Percentiles rank a stretch among this genome's conserved stretches.
phyloP scores from a whole-genome alignment of 2,888 invertebrate genomes.

The Idaea aversata region DNA sequence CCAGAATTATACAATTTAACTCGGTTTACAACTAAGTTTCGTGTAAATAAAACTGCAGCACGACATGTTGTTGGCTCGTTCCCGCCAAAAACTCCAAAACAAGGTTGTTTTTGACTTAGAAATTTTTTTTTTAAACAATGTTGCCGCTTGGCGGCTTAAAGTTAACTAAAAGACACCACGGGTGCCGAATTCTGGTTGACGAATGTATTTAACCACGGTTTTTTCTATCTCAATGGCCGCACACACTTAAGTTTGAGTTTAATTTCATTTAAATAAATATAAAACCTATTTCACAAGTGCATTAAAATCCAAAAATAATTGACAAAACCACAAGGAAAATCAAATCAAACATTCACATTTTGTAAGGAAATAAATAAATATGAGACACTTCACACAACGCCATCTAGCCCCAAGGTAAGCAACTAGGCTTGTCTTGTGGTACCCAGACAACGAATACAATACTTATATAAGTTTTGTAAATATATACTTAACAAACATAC shows the following conservation, averaged over 20 bases:
- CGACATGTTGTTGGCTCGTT: too few species aligned
- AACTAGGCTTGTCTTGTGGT: too few species aligned
- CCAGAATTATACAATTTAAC: too few species aligned
- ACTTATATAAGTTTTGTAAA: too few species aligned
- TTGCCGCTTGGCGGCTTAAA: neutral
- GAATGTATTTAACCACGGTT: neutral
- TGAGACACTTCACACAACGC: too few species aligned
- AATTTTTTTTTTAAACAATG: neutral
- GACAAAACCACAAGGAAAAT: neutral
- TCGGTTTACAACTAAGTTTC: too few species aligned
- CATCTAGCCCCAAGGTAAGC: too few species aligned
- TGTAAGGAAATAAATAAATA: neutral
- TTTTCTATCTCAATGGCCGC: neutral
- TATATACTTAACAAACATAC: too few species aligned
- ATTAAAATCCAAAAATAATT: neutral
- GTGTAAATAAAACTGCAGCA: too few species aligned
- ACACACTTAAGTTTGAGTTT: neutral
- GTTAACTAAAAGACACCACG: neutral
- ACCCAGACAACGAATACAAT: too few species aligned
- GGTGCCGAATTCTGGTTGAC: neutral
- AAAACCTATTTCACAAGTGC: neutral
- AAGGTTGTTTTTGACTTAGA: neutral
- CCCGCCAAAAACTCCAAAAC: too few species aligned
- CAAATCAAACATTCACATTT: neutral
- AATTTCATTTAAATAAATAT: neutral